phyloP scores from a whole-genome alignment of 2,113 vertebrate genomes.

The Eleginops maclovinus region DNA sequence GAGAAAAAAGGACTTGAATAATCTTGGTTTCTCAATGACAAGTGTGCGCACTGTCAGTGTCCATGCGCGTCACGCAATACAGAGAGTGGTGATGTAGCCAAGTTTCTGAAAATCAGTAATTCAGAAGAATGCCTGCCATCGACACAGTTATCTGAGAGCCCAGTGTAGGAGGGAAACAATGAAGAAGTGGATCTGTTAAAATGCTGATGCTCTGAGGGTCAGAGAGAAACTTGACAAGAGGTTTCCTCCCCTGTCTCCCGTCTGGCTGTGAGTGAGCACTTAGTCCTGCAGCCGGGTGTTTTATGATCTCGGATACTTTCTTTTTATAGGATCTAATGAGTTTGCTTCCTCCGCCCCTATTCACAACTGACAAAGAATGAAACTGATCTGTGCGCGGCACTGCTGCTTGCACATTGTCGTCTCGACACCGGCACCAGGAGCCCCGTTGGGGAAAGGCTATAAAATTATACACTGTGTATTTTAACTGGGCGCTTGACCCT shows the following conservation, averaged over 20 bases:
- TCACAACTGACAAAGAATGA: conserved; percentile 82
- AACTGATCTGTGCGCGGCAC: conserved; percentile 76
- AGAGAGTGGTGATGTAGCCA: conserved; percentile 14
- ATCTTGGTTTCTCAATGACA: conserved; percentile 35
- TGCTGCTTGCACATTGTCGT: conserved; percentile 70
- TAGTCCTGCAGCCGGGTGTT: conserved; percentile 68
- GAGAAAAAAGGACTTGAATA: background rate
- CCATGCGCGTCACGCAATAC: conserved; percentile 57
- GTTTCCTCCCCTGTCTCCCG: conserved; percentile 59
- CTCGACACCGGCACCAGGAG: conserved; percentile 76
- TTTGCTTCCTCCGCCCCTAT: conserved; percentile 85
- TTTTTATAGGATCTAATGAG: conserved; percentile 85
- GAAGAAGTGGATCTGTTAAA: conserved; percentile 37
- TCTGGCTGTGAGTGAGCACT: conserved; percentile 67
- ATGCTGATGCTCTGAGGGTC: conserved; percentile 46
- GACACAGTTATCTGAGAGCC: conserved; percentile 38
- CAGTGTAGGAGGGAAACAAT: conserved; percentile 18
- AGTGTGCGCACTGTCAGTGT: conserved; percentile 54
- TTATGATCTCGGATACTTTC: conserved; percentile 81
- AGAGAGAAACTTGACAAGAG: conserved; percentile 46
- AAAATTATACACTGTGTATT: conserved; percentile 78
- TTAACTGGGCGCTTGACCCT: conserved; percentile 76
- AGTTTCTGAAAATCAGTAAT: conserved; percentile 45
- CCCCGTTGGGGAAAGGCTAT: conserved; percentile 69
- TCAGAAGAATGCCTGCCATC: conserved; percentile 49